Conservation (phyloP, 2,797 vertebrate genomes). For the Chaenodraco wilsoni region DNA sequence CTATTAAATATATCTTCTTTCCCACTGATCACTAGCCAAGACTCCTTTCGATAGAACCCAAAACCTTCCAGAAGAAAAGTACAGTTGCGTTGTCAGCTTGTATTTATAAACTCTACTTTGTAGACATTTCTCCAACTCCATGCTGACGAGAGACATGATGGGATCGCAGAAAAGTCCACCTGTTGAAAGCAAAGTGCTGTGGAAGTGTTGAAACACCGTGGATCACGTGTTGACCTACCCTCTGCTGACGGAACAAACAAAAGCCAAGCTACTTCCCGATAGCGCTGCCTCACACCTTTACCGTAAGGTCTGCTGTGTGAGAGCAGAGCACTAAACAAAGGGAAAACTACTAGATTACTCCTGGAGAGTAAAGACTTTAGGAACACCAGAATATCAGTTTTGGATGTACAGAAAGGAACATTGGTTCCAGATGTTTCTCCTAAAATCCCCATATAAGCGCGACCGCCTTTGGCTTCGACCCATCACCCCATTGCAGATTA, state of each 20-base stretch:
- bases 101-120: constrained; percentile 5
- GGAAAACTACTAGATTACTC: too few species aligned
- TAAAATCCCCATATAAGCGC: constrained; percentile 21
- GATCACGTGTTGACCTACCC: constrained; percentile 11
- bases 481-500: constrained; percentile 32
- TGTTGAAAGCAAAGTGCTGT: constrained; percentile 16
- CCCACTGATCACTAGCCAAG: constrained; percentile 37
- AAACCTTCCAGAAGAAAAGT: neutral
- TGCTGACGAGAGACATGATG: constrained; percentile 1
- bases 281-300: constrained; percentile 7
- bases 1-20: constrained; percentile 40
- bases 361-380: neutral
- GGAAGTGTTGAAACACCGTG: constrained; percentile 8
- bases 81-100: neutral
- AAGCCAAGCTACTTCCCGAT: constrained; percentile 27
- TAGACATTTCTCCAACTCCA: neutral
- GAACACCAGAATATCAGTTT: neutral
- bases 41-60: constrained; percentile 31
- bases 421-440: constrained; percentile 44
- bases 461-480: constrained; percentile 52
- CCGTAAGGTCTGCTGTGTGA: constrained; percentile 15
- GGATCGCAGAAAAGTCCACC: constrained; percentile 13
- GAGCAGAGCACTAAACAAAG: neutral
- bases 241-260: constrained; percentile 10
- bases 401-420: constrained; percentile 32